Conservation (phyloP, 2,888 invertebrate species). For the Crossocerus cetratus region DNA sequence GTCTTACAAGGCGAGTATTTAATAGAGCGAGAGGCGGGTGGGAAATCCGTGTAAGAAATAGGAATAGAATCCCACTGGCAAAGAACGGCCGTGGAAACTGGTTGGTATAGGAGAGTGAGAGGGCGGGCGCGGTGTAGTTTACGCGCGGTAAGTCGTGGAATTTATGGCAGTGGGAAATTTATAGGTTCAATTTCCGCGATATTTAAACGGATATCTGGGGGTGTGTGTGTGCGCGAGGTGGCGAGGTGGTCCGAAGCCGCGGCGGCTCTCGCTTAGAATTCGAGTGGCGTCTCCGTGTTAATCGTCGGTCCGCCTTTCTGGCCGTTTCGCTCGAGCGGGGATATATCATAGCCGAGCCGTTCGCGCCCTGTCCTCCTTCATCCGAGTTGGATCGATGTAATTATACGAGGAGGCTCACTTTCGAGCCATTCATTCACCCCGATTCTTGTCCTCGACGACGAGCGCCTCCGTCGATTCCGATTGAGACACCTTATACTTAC, state of each 20-base stretch:
- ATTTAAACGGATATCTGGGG: slow-evolving; percentile 58
- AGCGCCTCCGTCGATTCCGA: no score
- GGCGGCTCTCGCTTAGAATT: slow-evolving; percentile 45
- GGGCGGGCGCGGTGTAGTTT: slow-evolving; percentile 42
- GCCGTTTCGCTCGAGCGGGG: slow-evolving; percentile 4
- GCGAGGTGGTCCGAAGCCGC: background rate
- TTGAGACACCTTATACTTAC: no score
- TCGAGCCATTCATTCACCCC: background rate
- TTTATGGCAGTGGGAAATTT: slow-evolving; percentile 69
- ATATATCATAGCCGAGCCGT: background rate
- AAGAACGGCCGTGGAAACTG: no score
- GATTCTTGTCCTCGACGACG: background rate
- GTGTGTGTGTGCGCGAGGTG: no score
- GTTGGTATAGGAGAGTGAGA: no score
- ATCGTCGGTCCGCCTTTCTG: slow-evolving; percentile 28
- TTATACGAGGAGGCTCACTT: background rate
- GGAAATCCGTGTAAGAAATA: no score
- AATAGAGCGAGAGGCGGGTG: no score
- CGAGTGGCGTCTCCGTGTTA: slow-evolving; percentile 41
- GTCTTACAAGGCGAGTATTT: no score
- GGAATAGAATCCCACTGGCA: no score
- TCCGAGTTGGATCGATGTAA: background rate
- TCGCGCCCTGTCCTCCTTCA: background rate
- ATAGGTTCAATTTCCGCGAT: slow-evolving; percentile 74
- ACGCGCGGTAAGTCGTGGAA: slow-evolving; percentile 61